phyloP scores from a whole-genome alignment of 1,140 invertebrate species.

The Protaetia brevitarsis region DNA sequence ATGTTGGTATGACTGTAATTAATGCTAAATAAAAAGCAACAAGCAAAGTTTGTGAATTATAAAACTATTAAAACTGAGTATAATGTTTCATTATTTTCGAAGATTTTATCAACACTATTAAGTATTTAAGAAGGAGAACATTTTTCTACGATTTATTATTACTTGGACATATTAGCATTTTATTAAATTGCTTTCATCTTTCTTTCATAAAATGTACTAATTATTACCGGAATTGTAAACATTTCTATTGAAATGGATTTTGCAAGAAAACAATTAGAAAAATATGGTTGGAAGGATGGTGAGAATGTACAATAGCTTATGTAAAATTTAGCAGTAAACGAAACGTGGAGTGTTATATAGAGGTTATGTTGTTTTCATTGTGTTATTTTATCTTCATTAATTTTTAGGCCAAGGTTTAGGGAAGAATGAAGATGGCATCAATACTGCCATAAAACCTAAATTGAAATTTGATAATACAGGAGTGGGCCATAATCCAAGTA shows the following conservation, averaged over 20 bases:
- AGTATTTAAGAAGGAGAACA: no score
- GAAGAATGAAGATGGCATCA: slow-evolving; percentile 71
- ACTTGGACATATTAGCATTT: no score
- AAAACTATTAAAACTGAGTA: no score
- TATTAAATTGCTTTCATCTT: no score
- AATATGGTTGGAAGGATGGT: slow-evolving; percentile 70
- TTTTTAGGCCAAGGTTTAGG: slow-evolving; percentile 75
- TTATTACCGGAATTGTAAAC: no score
- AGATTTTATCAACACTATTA: no score
- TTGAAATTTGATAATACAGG: slow-evolving; percentile 74
- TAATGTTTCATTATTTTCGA: no score
- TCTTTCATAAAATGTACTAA: no score
- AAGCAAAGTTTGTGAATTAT: no score
- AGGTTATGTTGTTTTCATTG: not conserved
- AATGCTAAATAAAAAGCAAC: no score
- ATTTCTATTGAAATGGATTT: slow-evolving; percentile 59
- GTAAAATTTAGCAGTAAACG: not conserved
- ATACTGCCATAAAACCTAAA: slow-evolving; percentile 70
- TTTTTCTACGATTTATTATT: no score
- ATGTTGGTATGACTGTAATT: no score
- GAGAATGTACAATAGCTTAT: slow-evolving; percentile 30
- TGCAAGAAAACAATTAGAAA: slow-evolving; percentile 58
- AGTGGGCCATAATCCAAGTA: slow-evolving; percentile 68
- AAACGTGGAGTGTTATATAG: not conserved
- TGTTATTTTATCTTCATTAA: not conserved